Conservation (phyloP, 2,797 vertebrate species). For the Squalus acanthias region DNA sequence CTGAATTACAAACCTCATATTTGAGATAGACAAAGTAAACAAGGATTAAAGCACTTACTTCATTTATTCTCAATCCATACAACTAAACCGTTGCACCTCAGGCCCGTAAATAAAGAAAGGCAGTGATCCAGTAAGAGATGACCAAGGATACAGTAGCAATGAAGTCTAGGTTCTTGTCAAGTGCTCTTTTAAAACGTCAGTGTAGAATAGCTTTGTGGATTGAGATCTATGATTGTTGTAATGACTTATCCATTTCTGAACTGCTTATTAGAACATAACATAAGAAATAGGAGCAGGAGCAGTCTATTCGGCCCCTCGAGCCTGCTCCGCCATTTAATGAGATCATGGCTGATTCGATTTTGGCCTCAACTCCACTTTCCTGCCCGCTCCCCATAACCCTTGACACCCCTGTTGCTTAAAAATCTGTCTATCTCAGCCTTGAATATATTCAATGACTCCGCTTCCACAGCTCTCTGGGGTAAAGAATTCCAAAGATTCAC, state of each 20-base stretch:
- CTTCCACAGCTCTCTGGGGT: too few relatives aligned
- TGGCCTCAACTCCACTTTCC: too few relatives aligned
- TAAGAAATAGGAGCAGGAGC: too few relatives aligned
- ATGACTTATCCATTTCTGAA: background rate
- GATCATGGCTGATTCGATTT: too few relatives aligned
- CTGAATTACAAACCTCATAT: background rate
- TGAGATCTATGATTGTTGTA: background rate
- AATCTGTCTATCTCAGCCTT: too few relatives aligned
- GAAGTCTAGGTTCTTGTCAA: background rate
- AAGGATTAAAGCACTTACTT: background rate
- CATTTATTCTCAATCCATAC: background rate
- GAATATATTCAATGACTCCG: too few relatives aligned
- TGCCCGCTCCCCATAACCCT: too few relatives aligned
- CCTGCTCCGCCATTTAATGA: too few relatives aligned
- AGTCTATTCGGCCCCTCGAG: too few relatives aligned
- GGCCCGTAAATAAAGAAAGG: background rate
- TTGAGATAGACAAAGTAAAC: background rate
- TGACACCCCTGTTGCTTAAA: too few relatives aligned
- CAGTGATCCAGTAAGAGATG: background rate
- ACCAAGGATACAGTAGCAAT: too few relatives aligned
- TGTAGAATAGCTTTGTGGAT: background rate
- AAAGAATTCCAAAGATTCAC: too few relatives aligned
- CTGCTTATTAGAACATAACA: background rate
- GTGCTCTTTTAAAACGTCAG: background rate
- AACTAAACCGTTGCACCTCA: background rate